Evolutionary conservation across 2,888 invertebrate genomes (phyloP).

Genomic region (Stomorhina lunata): DNA sequence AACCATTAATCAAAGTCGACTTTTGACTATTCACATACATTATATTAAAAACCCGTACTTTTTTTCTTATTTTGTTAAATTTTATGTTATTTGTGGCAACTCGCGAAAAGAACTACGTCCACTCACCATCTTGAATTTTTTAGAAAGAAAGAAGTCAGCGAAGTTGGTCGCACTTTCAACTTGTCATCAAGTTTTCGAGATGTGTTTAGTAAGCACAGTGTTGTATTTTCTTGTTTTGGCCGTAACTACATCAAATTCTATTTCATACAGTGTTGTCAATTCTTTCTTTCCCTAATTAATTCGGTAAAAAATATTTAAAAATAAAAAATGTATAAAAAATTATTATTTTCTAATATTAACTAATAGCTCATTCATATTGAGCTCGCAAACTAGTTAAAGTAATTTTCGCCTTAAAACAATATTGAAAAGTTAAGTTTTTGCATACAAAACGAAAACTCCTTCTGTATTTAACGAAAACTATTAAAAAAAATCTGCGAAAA

Average conservation of each 20-base stretch:
- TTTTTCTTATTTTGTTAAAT: not conserved
- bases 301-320: too few relatives aligned
- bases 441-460: too few relatives aligned
- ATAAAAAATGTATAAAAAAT: too few relatives aligned
- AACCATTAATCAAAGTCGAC: not conserved
- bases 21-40: not conserved
- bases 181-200: not conserved
- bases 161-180: slow-evolving; percentile 73
- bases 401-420: too few relatives aligned
- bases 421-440: too few relatives aligned
- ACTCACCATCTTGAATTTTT: slow-evolving; percentile 79
- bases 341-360: too few relatives aligned
- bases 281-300: not conserved
- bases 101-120: slow-evolving; percentile 70
- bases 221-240: not conserved
- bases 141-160: slow-evolving; percentile 76
- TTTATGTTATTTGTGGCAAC: slow-evolving; percentile 61
- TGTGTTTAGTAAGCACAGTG: slow-evolving; percentile 48
- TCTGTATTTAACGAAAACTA: too few relatives aligned
- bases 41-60: not conserved
- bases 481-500: too few relatives aligned
- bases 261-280: not conserved
- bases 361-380: too few relatives aligned
- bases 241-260: slow-evolving; percentile 9
- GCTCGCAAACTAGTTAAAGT: too few relatives aligned